Evolutionary conservation across 2,113 vertebrate species (phyloP), one percentile per base, ranked within the genome.

Genomic region (Poicephalus meyeri): DNA sequence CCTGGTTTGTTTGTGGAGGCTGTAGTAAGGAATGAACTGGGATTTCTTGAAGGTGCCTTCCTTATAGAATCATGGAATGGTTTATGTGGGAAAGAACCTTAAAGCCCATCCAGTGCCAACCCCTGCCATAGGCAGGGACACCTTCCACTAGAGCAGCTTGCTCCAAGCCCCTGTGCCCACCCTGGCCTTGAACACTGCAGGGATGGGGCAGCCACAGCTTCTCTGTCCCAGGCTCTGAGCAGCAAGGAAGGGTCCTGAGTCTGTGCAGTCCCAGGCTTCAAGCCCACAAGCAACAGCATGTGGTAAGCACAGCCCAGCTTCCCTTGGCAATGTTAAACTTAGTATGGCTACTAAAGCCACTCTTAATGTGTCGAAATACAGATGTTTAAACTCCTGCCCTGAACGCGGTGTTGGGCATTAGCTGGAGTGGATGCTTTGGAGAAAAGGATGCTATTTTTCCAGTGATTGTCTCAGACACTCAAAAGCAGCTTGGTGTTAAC

Each of bases 251-350:
- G 56, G 13, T 58, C n/a, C 21, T 24, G 33, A 10, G 56, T 58
- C 33, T 35, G 56, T 24, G 50, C 3, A 9, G 61, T 7, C 35
- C 44, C 80, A 63, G 33, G 10, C 33, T 63, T 9, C n/a, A 24
- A 68, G 28, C 53, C 52, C 58, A 42, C 28, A 2, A 18, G 53
- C 2, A 46, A 23, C 50, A 79, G 41, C 44, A 33, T 23, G 18
- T 8, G 24, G 17, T 52, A 81, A 73, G 39, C 10, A 39, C 46
- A 35, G 11, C 71, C 25, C 65, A 15, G 19, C 37, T 31, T 31
- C 28, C 35, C n/a, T 23, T 3, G 56, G 10, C 68, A 83, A 16
- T 1, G 1, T 25, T 13, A 10, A 60, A 21, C 55, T 4, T 0
- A 23, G 33, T 11, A 6, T 8, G 21, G 76, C 19, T 18, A 8